phyloP scores from a whole-genome alignment of 1,140 invertebrate species.

The Himalopsyche phryganea region DNA sequence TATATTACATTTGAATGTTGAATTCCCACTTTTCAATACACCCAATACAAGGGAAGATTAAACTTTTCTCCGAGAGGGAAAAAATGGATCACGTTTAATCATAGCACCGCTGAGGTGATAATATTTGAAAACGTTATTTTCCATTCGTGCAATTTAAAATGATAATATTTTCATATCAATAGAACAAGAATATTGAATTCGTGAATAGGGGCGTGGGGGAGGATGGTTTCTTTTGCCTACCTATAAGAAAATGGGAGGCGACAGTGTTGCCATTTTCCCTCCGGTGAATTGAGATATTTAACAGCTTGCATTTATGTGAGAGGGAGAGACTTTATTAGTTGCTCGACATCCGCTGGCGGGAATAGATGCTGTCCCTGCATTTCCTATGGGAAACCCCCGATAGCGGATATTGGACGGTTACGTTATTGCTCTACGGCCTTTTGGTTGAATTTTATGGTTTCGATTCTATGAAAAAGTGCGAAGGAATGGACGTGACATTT shows the following conservation, averaged over 20 bases:
- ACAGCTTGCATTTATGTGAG: constrained; percentile 34
- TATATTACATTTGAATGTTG: no score
- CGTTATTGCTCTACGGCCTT: constrained; percentile 17
- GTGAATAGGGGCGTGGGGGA: constrained; percentile 4
- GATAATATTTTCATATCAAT: constrained; percentile 30
- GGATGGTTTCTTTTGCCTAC: no score
- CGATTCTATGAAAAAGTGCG: not conserved
- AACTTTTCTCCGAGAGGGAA: constrained; percentile 17
- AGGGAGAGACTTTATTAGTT: constrained; percentile 30
- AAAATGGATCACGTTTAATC: constrained; percentile 22
- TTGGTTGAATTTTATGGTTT: constrained; percentile 20
- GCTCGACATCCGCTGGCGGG: constrained; percentile 21
- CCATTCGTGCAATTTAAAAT: constrained; percentile 25
- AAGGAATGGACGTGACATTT: not conserved
- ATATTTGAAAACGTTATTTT: constrained; percentile 29
- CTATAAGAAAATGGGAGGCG: not conserved
- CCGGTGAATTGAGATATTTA: constrained; percentile 29
- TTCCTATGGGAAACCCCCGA: constrained; percentile 1
- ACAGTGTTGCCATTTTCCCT: not conserved
- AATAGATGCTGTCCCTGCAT: constrained; percentile 23
- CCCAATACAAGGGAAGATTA: constrained; percentile 11
- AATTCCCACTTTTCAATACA: not conserved
- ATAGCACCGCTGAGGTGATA: constrained; percentile 20
- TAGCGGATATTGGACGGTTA: constrained; percentile 26
- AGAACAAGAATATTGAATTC: constrained; percentile 32